A percentile compares a stretch with the other conserved stretches of the same genome.
These are phyloP conservation scores for Cranoglanis bouderius DNA, from an alignment of 2,113 vertebrate genomes.

Conservation along the genomic window DNA sequence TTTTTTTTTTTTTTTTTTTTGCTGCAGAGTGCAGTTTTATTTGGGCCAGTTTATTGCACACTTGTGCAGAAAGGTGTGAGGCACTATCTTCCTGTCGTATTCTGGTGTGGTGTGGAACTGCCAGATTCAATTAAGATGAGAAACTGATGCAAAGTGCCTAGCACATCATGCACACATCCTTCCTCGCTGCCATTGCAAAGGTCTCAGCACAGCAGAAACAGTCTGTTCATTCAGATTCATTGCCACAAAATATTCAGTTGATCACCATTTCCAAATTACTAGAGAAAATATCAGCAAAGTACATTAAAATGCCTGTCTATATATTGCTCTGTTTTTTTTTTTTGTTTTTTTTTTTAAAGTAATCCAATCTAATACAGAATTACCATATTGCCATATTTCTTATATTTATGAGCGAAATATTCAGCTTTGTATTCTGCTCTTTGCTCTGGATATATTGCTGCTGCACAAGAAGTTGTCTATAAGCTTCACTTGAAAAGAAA, in stretches of 20 bases:
- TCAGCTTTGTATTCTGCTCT: background rate
- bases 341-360: background rate
- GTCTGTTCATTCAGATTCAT: background rate
- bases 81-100: conserved; percentile 16
- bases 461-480: background rate
- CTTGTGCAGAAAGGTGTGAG: conserved; percentile 45
- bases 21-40: conserved; percentile 46
- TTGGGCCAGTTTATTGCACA: conserved; percentile 35
- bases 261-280: background rate
- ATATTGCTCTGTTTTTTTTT: background rate
- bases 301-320: background rate
- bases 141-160: conserved; percentile 7
- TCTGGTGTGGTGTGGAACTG: conserved; percentile 45
- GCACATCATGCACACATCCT: conserved; percentile 17
- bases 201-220: background rate
- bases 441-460: background rate
- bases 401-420: background rate
- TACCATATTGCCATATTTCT: background rate
- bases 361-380: background rate
- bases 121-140: conserved; percentile 48
- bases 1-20: conserved; percentile 24
- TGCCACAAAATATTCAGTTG: background rate
- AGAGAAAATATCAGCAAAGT: background rate
- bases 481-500: background rate
- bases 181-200: background rate